Conservation (phyloP, 2,888 invertebrate species). For the Lasioglossum morio region DNA sequence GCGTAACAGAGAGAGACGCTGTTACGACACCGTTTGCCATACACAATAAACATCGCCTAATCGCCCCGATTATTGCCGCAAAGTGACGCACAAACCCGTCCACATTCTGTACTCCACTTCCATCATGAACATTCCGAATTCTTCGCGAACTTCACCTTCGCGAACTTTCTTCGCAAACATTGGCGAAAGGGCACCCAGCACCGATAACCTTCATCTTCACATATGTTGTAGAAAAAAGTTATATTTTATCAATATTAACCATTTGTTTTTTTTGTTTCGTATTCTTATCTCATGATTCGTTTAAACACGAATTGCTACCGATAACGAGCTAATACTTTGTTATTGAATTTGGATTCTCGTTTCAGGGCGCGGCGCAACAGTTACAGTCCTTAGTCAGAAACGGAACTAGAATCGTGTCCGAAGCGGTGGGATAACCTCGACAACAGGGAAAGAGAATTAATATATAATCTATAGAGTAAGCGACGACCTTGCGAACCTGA, state of each 20-base stretch:
- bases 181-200: too few relatives aligned
- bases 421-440: conserved; percentile 59
- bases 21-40: background rate
- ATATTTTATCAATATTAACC: too few relatives aligned
- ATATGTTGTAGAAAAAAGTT: too few relatives aligned
- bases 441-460: background rate
- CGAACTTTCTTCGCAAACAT: too few relatives aligned
- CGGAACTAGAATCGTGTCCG: conserved; percentile 77
- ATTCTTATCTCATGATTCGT: too few relatives aligned
- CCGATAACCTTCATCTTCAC: too few relatives aligned
- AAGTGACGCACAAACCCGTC: background rate
- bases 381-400: conserved; percentile 88
- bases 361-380: conserved; percentile 90
- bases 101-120: background rate
- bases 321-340: background rate
- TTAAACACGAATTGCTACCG: background rate
- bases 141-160: background rate
- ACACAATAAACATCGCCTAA: background rate
- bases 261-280: too few relatives aligned
- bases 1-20: background rate
- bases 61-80: background rate
- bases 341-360: conserved; percentile 18
- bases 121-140: background rate
- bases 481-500: background rate
- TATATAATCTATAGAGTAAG: conserved; percentile 11